Base-by-base conservation (phyloP, 2,797 vertebrate genomes). In the Poeciliopsis paucimaculata region DNA sequence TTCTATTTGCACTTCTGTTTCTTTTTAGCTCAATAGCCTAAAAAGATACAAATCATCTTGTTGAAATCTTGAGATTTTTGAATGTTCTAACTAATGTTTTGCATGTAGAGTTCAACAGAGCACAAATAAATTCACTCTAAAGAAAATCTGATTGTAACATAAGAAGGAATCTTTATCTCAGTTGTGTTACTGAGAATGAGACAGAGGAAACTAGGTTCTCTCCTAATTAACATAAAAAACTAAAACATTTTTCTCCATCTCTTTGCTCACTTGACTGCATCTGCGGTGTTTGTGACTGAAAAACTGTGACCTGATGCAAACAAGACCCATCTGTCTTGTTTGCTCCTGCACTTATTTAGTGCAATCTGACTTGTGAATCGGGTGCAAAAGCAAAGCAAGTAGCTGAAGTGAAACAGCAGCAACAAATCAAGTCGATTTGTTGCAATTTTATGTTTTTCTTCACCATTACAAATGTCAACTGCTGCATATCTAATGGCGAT, bases 401-500 rank as follows among this genome's bases (percentile, higher is more conserved):
- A 64, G 62, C 16, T 36, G 16, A 9, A 64, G 62, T 64, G 28
- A 64, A 64, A 36, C 16, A 26, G 36, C 20, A 11, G 18, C n/a
- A 11, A 39, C 26, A 68, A 60, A 81, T 9, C 11, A 16, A 18
- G 60, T 8, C 28, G 6, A 34, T 62, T 62, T 62, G 60, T 15
- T 55, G 53, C 28, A 28, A n/a, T 34, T 64, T 64, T 36, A 31
- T 7, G 31, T 66, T 66, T 66, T 60, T 60, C 28, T 62, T 23
- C 51, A 66, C 51, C 39, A 28, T 36, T 36, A 4, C 43, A 66
- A 78, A 71, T 68, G 36, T 53, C 41, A 41, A 28, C 76, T 20
- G 51, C 74, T 76, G 18, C 9, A 2, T 41, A 23, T 68, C 64
- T 23, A 57, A 53, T 78, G 41, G 18, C 72, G 55, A 82, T 83